These are phyloP conservation scores for Amphiprion ocellaris DNA, from an alignment of 2,113 vertebrate species.

Conservation along the genomic window DNA sequence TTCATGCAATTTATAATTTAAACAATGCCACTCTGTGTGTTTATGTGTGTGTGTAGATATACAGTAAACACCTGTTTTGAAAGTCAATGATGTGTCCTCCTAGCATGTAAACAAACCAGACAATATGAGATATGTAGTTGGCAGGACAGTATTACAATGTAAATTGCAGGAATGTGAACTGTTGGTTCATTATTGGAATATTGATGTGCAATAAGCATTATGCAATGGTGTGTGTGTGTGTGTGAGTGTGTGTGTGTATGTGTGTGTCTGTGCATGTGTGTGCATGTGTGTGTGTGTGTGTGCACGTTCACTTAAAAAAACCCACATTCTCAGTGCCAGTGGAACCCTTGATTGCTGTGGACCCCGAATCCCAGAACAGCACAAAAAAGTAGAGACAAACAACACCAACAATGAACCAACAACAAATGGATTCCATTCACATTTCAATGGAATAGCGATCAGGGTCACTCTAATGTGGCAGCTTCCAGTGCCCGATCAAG, in stretches of 20 bases:
- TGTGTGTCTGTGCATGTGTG: constrained; percentile 13
- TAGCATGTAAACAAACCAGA: constrained; percentile 23
- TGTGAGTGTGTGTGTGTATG: constrained; percentile 9
- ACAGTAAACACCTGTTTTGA: constrained; percentile 51
- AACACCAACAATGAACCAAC: constrained; percentile 59
- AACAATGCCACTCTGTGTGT: constrained; percentile 29
- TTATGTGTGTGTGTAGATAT: constrained; percentile 34
- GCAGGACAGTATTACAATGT: not conserved
- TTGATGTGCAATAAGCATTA: constrained; percentile 37
- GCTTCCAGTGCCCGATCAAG: constrained; percentile 75
- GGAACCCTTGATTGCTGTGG: constrained; percentile 51
- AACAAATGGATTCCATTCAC: constrained; percentile 81
- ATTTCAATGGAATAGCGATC: constrained; percentile 80
- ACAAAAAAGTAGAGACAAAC: constrained; percentile 59
- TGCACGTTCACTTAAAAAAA: constrained; percentile 30
- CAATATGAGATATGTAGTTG: constrained; percentile 12
- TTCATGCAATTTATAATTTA: constrained; percentile 66
- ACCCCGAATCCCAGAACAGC: constrained; percentile 58
- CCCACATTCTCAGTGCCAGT: constrained; percentile 50
- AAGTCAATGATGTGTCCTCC: constrained; percentile 35
- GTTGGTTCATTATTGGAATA: constrained; percentile 38
- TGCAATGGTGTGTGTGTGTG: constrained; percentile 14
- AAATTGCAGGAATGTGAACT: constrained; percentile 33
- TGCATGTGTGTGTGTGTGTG: constrained; percentile 18
- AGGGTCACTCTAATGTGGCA: constrained; percentile 56